Evolutionary conservation across 2,888 invertebrate genomes (phyloP), one percentile per base, ranked within the genome.

Genomic region (Campaea margaritaria): DNA sequence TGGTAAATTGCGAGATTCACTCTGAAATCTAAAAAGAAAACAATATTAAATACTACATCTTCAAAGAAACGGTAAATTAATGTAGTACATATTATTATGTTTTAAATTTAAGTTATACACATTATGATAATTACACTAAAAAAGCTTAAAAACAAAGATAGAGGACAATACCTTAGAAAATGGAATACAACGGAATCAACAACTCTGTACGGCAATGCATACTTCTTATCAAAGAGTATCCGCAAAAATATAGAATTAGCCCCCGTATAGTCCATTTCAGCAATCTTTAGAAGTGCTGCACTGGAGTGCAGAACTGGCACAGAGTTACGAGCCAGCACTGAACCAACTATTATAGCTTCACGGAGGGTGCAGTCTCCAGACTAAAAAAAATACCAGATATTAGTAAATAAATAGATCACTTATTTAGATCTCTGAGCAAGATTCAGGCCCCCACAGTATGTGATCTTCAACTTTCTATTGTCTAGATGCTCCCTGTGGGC

Each of bases 261-360:
- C 1, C 99, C 99, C 21, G 96, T 96, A 80, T 99, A 99, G 74
- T 97, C 97, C 99, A 99, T 99, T 92, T 99, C 98, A 42, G 99
- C 98, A 58, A 99, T 97, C 92, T 98, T 97, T 28, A 99, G 89
- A 79, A 99, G 94, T 28, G 99, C 98, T 1, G 99, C 99, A 34
- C 98, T 97, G 0, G 99, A 98, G 87, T 99, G 99, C 28, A 99
- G 91, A 55, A 98, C 96, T 0, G 99, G 99, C 47, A 99, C 97
- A 0, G 98, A 98, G 84, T 96, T 97, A 71, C 97, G 96, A 0
- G 96, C 95, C 54, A 99, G 83, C 0, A 99, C 96, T 47, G 99
- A 98, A 21, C 98, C 97, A 58, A 99, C 93, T 58, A 99, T 99
- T 27, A 98, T 96, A 0, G 99, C 99, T 92, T 99, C 99, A 59